Evolutionary conservation across 2,888 invertebrate genomes (phyloP).

Genomic region (Xestia xanthographa): DNA sequence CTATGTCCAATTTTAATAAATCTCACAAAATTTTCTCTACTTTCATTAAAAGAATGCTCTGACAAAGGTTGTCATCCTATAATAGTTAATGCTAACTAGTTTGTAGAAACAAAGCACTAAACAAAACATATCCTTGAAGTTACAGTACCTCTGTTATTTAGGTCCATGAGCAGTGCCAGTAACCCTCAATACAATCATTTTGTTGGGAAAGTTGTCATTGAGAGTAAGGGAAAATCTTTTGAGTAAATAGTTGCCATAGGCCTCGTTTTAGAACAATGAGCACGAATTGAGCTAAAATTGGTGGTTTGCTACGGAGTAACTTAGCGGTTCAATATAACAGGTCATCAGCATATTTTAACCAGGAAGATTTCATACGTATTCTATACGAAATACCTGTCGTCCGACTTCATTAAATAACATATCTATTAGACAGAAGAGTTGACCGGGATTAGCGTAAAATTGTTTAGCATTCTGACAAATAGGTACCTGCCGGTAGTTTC

Average conservation of each 20-base stretch:
- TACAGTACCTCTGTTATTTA: not conserved
- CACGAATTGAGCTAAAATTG: not conserved
- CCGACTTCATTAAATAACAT: not conserved
- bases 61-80: not conserved
- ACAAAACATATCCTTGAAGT: not conserved
- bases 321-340: not conserved
- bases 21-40: not conserved
- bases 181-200: not conserved
- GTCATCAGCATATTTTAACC: not conserved
- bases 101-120: not conserved
- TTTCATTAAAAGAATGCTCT: not conserved
- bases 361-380: not conserved
- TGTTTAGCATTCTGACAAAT: slow-evolving; percentile 17
- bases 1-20: too few relatives aligned
- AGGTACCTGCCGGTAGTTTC: slow-evolving; percentile 70
- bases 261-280: not conserved
- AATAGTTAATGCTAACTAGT: not conserved
- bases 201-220: not conserved
- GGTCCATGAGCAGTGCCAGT: not conserved
- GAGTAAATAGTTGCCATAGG: not conserved
- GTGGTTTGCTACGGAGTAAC: not conserved
- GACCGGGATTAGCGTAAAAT: slow-evolving; percentile 8
- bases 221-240: not conserved
- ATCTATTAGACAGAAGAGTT: not conserved
- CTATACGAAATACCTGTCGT: not conserved